Percentiles rank a stretch among this genome's conserved stretches.
phyloP scores from a whole-genome alignment of 2,888 invertebrate species.

The Poecilus cupreus region DNA sequence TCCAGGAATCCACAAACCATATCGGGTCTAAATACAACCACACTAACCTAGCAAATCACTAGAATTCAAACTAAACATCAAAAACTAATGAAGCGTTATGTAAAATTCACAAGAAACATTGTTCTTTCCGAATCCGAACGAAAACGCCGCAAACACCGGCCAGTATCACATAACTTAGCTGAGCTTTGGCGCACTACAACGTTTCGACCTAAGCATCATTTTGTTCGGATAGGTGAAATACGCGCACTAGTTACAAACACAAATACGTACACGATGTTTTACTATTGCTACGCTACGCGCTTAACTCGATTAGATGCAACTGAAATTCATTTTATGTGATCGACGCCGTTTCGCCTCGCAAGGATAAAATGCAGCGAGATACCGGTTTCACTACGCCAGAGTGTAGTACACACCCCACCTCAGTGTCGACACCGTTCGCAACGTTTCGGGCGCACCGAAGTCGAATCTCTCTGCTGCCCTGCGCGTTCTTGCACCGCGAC shows the following conservation, averaged over 20 bases:
- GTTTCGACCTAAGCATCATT: slow-evolving; percentile 23
- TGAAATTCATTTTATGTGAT: slow-evolving; percentile 47
- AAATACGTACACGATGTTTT: background rate
- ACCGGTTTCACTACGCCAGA: slow-evolving; percentile 54
- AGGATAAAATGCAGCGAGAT: slow-evolving; percentile 53
- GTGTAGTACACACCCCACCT: slow-evolving; percentile 58
- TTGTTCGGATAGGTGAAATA: background rate
- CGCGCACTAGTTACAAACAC: background rate
- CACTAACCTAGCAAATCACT: slow-evolving; percentile 59
- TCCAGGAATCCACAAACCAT: slow-evolving; percentile 58
- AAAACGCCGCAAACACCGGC: slow-evolving; percentile 17
- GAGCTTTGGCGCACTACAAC: slow-evolving; percentile 47
- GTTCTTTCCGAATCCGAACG: slow-evolving; percentile 12
- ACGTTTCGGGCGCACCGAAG: slow-evolving; percentile 46
- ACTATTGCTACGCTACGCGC: background rate
- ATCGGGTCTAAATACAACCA: slow-evolving; percentile 54
- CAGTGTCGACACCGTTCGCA: slow-evolving; percentile 52
- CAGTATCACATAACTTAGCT: slow-evolving; percentile 55
- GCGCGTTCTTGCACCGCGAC: slow-evolving; percentile 1
- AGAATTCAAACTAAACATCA: slow-evolving; percentile 53
- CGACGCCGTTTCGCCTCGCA: slow-evolving; percentile 19
- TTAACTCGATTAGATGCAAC: background rate
- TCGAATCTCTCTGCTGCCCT: background rate
- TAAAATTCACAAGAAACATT: slow-evolving; percentile 56
- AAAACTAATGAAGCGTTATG: slow-evolving; percentile 19